A percentile compares a stretch with the other conserved stretches of the same genome.
phyloP scores from a whole-genome alignment of 2,888 invertebrate genomes.

The Cheiracanthium punctorium region DNA sequence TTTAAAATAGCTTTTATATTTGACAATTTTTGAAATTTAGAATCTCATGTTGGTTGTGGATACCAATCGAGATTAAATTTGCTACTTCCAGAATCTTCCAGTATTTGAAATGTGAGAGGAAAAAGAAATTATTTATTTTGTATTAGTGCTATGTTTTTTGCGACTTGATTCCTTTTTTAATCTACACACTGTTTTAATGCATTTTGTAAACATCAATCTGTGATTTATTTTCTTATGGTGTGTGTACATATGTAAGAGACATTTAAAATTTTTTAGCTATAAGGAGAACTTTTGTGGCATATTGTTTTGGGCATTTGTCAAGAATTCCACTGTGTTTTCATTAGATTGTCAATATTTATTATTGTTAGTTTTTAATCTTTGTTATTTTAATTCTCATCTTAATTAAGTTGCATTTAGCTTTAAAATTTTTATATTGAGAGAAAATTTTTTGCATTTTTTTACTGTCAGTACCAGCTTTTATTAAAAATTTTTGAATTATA shows the following conservation, averaged over 20 bases:
- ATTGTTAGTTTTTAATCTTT: no score
- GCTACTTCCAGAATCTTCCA: constrained; percentile 2
- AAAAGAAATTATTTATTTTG: background rate
- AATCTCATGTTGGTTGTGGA: background rate
- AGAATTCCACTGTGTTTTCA: no score
- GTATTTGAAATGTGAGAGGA: background rate
- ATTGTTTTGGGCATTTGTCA: no score
- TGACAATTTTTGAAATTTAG: constrained; percentile 10
- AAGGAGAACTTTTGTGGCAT: no score
- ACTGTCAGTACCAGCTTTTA: no score
- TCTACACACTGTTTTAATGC: background rate
- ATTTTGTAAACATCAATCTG: background rate
- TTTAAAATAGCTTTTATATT: constrained; percentile 8
- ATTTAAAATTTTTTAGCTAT: no score
- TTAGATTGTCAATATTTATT: no score
- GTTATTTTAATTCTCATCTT: no score
- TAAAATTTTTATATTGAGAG: no score
- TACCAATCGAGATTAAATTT: background rate
- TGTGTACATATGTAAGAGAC: background rate
- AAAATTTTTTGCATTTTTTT: no score
- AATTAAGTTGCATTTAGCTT: no score
- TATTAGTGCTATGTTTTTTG: background rate
- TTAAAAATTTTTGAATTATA: no score
- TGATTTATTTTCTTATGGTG: background rate
- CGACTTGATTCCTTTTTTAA: background rate